Percentiles rank a stretch among this genome's conserved stretches.
Evolutionary conservation across 2,888 invertebrate species (phyloP).

Genomic region (Mythimna albipuncta): DNA sequence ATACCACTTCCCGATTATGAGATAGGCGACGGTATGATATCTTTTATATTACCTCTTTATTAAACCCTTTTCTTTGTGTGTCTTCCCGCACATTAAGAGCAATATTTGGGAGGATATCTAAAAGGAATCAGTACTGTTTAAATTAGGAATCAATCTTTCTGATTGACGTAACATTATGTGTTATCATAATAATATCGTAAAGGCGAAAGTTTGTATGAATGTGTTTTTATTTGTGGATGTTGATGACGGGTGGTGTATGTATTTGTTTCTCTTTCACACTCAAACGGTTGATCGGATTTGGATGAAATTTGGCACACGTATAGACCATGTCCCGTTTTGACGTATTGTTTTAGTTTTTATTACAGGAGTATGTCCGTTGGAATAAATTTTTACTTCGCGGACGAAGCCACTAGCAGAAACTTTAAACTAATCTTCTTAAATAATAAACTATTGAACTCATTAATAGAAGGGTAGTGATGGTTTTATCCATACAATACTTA

Average conservation of each 20-base stretch:
- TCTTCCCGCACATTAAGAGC: neutral
- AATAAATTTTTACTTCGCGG: neutral
- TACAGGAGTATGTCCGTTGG: neutral
- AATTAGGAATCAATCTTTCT: neutral
- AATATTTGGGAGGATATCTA: neutral
- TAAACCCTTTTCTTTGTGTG: neutral
- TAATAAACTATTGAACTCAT: neutral
- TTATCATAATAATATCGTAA: no score
- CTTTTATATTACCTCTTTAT: conserved; percentile 54
- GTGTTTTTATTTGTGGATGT: no score
- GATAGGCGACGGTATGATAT: conserved; percentile 65
- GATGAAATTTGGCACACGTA: neutral
- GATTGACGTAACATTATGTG: neutral
- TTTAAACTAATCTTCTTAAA: neutral
- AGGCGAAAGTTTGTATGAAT: no score
- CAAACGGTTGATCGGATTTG: neutral
- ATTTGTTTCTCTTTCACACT: neutral
- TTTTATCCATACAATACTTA: no score
- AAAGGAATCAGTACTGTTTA: neutral
- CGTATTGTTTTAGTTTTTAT: neutral
- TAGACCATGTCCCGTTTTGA: neutral
- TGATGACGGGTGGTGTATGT: no score
- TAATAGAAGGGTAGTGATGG: neutral
- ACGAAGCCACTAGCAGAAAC: neutral
- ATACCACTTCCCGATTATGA: conserved; percentile 67